Conservation (phyloP, 2,797 vertebrate genomes). For the Enteromius mattozi region DNA sequence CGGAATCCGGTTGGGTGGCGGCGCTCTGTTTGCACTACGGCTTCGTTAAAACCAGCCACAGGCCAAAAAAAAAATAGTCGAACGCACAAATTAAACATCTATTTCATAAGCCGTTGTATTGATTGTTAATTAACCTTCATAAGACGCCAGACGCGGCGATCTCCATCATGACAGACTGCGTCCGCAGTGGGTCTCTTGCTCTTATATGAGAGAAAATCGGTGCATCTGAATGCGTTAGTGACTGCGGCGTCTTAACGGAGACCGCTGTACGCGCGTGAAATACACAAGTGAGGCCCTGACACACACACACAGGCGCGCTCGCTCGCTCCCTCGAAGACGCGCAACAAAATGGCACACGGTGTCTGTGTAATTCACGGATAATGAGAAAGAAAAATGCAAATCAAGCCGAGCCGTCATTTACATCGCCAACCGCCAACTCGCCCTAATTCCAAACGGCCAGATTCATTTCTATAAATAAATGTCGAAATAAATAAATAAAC, state of each 20-base stretch:
- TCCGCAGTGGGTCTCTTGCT: constrained; percentile 4
- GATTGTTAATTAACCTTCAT: constrained; percentile 14
- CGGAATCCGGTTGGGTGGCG: constrained; percentile 75
- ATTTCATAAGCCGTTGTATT: neutral
- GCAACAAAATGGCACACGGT: constrained; percentile 48
- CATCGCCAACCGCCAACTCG: neutral
- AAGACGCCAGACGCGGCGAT: neutral
- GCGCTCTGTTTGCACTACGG: constrained; percentile 54
- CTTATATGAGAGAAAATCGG: neutral
- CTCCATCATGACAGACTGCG: neutral
- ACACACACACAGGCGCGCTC: constrained; percentile 23
- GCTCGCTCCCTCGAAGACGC: constrained; percentile 32
- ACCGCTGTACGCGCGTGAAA: constrained; percentile 45
- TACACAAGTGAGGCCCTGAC: constrained; percentile 50
- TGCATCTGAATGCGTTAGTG: constrained; percentile 46
- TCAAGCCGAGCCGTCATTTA: constrained; percentile 74
- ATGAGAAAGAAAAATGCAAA: constrained; percentile 67
- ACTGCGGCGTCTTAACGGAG: constrained; percentile 51
- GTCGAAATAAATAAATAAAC: neutral
- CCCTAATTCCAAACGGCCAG: neutral
- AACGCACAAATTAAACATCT: neutral
- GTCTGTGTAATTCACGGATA: constrained; percentile 49
- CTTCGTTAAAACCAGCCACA: constrained; percentile 31
- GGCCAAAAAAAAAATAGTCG: constrained; percentile 16
- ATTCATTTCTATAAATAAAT: neutral